phyloP scores from a whole-genome alignment of 2,113 vertebrate genomes.

The Lepus timidus region DNA sequence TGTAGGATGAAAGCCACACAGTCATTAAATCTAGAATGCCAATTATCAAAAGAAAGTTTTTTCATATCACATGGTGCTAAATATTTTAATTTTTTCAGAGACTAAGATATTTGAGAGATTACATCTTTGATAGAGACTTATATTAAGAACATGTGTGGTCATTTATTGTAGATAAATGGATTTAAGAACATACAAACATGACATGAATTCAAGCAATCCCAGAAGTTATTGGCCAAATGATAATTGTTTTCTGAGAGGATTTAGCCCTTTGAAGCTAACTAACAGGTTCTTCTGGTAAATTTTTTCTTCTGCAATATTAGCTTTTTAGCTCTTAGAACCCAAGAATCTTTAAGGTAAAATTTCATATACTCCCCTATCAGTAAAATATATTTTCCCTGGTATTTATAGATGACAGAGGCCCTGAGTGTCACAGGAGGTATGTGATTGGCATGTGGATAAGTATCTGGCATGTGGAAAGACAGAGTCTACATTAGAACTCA shows the following conservation, averaged over 20 bases:
- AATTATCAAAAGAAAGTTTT: conserved; percentile 1
- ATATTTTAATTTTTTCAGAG: not conserved
- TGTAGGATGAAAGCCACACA: not conserved
- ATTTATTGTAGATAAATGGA: not conserved
- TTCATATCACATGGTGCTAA: not conserved
- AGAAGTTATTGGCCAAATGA: not conserved
- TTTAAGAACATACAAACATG: not conserved
- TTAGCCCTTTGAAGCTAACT: not conserved
- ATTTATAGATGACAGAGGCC: not conserved
- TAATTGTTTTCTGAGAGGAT: not conserved
- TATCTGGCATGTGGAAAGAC: not conserved
- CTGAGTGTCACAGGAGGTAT: not conserved
- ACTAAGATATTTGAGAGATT: not conserved
- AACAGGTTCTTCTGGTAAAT: conserved; percentile 23
- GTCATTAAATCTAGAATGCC: not conserved
- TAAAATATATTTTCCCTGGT: conserved; percentile 6
- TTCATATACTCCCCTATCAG: not conserved
- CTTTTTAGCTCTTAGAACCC: conserved; percentile 32
- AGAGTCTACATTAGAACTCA: conserved; percentile 11
- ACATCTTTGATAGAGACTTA: not conserved
- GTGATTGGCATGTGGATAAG: not conserved
- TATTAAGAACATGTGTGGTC: not conserved
- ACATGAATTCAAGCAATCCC: not conserved
- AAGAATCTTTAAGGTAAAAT: conserved; percentile 42
- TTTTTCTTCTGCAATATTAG: not conserved